phyloP scores from a whole-genome alignment of 37 sponge, comb jelly and placozoan genomes.

The Halichondria panicea region DNA sequence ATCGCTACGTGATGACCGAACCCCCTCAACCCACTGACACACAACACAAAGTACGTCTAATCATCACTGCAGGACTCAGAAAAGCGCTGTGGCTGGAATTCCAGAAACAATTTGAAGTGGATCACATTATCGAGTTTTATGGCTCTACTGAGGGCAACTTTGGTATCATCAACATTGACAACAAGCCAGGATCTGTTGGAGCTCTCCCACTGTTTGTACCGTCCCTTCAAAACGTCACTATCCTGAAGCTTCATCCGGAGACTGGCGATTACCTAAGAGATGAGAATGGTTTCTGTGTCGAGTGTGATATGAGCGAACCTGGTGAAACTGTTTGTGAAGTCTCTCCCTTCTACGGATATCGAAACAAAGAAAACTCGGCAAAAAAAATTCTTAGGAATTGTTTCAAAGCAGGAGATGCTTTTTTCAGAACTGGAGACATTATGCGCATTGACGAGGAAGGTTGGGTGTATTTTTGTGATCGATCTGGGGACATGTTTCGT shows the following conservation, averaged over 20 bases:
- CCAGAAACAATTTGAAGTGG: constrained; percentile 66
- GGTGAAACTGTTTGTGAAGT: constrained; percentile 79
- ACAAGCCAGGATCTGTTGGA: constrained; percentile 66
- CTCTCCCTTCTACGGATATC: no score
- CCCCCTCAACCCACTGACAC: constrained; percentile 64
- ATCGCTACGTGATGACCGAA: constrained; percentile 80
- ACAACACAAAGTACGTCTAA: constrained; percentile 72
- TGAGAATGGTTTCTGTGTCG: constrained; percentile 65
- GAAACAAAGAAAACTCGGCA: no score
- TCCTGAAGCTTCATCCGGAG: constrained; percentile 59
- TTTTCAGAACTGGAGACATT: constrained; percentile 73
- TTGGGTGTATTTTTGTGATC: constrained; percentile 81
- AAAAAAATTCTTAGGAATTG: no score
- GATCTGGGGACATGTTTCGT: constrained; percentile 90
- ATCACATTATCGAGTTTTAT: constrained; percentile 81
- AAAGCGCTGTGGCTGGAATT: constrained; percentile 78
- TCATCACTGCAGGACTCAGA: constrained; percentile 78
- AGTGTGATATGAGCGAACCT: constrained; percentile 50
- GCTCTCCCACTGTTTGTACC: constrained; percentile 35
- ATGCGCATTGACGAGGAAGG: constrained; percentile 77
- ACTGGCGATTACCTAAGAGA: constrained; percentile 59
- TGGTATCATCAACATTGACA: constrained; percentile 18
- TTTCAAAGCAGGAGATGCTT: no score
- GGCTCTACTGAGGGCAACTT: constrained; percentile 92
- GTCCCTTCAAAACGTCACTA: constrained; percentile 6